Base-by-base conservation (phyloP, 2,888 invertebrate genomes). In the Lacanobia oleracea region DNA sequence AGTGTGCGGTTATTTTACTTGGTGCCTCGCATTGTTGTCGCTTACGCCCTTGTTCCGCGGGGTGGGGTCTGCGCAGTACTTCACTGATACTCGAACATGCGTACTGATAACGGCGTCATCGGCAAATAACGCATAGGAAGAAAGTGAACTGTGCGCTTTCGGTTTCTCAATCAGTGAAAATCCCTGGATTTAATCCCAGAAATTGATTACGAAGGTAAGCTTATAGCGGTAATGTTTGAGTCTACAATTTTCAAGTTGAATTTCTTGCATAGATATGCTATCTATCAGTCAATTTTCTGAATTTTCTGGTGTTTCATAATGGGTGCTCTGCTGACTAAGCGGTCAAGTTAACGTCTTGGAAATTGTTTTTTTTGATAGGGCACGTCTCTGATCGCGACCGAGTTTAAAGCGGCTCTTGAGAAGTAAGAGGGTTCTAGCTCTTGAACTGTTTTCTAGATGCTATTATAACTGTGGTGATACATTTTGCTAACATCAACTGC, bases 101-200 rank as follows among this genome's bases (percentile, higher is more conserved):
- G 82, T 73, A 77, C 16, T 81, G 73, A 68, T 81, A 77, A 77
- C 59, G 3, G 65, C 54, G 65, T 59, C 77, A 79, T 81, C 81
- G 53, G 72, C 59, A 72, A 77, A 68, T 63, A 77, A 33, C 37
- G 72, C 81, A 81, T 59, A 43, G 33, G 48, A 68, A 53, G 78
- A 81, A 73, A 82, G 67, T 77, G 23, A 61, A 50, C 50, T 68
- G 50, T 65, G 68, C 63, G 73, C 66, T 77, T 48, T 73, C 14
- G 8, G 21, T 66, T 51, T 82, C 67, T 14, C 66, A 53, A 74
- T 50, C 48, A 27, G 53, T 21, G 3, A 66, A 51, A 63, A 68
- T 56, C 10, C 43, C 3, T 61, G n/a, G 40, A 72, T 53, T 18
- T 23, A 45, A 45, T 56, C 12, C n/a, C 53, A 8, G 51, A 68